Conservation (phyloP, 2,113 vertebrate species). For the Nibea albiflora region DNA sequence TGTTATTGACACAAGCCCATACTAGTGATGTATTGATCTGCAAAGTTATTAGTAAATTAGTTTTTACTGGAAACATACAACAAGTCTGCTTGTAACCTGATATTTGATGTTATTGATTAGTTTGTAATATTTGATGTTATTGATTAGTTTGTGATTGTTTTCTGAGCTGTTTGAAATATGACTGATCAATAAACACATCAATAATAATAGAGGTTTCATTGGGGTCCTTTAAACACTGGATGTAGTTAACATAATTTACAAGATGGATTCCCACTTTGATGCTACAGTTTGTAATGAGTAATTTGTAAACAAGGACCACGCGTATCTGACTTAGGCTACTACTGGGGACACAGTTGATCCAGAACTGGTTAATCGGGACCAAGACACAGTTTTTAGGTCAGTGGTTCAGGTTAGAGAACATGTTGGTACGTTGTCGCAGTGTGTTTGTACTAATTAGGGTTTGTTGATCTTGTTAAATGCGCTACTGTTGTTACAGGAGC, state of each 20-base stretch:
- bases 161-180: neutral
- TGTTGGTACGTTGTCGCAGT: neutral
- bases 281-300: too few relatives aligned
- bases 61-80: neutral
- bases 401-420: too few relatives aligned
- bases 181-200: conserved; percentile 2
- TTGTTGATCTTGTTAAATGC: conserved; percentile 27
- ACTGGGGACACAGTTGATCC: too few relatives aligned
- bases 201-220: neutral
- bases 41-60: neutral
- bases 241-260: too few relatives aligned
- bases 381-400: too few relatives aligned
- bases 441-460: conserved; percentile 28
- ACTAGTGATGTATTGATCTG: neutral
- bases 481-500: neutral
- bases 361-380: too few relatives aligned
- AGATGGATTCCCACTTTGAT: too few relatives aligned
- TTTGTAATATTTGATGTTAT: neutral
- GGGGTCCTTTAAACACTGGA: too few relatives aligned
- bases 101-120: conserved; percentile 2
- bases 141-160: conserved; percentile 2
- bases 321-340: too few relatives aligned
- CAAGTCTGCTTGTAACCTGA: neutral
- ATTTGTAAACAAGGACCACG: too few relatives aligned
- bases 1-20: neutral